Evolutionary conservation across 1,140 invertebrate genomes (phyloP).

Genomic region (Zaprionus ornatus): DNA sequence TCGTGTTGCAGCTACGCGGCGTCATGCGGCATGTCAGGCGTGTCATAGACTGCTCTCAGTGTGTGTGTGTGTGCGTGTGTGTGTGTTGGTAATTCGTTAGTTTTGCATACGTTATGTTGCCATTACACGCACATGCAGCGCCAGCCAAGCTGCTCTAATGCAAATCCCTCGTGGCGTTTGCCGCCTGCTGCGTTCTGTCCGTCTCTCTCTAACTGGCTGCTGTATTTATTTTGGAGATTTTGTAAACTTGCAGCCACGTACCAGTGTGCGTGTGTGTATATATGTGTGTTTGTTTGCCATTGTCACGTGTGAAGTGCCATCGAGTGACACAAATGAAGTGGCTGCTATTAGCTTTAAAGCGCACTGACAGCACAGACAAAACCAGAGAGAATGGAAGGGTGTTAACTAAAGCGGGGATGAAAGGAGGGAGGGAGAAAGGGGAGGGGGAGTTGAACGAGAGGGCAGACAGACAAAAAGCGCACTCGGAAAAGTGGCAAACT

Average conservation of each 20-base stretch:
- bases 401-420: conserved; percentile 1
- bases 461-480: not conserved
- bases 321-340: conserved; percentile 80
- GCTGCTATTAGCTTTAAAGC: conserved; percentile 78
- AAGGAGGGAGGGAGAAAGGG: not conserved
- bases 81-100: conserved; percentile 39
- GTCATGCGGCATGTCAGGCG: not conserved
- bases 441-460: conserved; percentile 1
- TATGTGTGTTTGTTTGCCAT: conserved; percentile 57
- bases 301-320: conserved; percentile 79
- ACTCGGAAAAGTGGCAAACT: conserved; percentile 45
- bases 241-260: conserved; percentile 55
- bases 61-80: not conserved
- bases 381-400: conserved; percentile 4
- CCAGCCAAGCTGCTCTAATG: conserved; percentile 51
- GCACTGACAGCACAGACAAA: conserved; percentile 33
- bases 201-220: conserved; percentile 9
- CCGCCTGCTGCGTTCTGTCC: not conserved
- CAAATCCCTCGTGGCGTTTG: conserved; percentile 63
- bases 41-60: not conserved
- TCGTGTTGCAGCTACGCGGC: not conserved
- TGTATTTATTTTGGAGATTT: conserved; percentile 75
- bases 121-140: conserved; percentile 40
- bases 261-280: conserved; percentile 20
- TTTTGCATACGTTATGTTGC: conserved; percentile 57